Base-by-base conservation (phyloP, 2,888 invertebrate genomes). In the Phoenoteleia sp. region DNA sequence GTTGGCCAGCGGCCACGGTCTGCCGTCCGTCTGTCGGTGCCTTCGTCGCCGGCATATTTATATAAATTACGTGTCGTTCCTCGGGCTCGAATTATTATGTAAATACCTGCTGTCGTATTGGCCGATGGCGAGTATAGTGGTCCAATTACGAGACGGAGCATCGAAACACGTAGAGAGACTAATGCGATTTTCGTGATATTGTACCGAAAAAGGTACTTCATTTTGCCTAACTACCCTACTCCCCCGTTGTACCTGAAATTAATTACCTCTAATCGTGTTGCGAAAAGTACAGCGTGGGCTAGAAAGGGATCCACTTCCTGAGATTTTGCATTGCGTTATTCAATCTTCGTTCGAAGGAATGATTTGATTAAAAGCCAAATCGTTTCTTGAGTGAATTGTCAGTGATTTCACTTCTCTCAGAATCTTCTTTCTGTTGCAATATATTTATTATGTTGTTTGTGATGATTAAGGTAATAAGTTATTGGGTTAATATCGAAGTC, bases 21-120 rank as follows among this genome's bases (percentile, higher is more conserved):
- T 92, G 88, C 90, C 89, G 91, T 90, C 89, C 87, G 91, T 91
- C 92, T 92, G 91, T 91, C 87, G 87, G 88, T 89, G 84, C 88
- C 90, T 85, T 89, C 89, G 87, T 91, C 90, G 89, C 84, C 91
- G 83, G 90, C 89, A 92, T 93, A 92, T 93, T 93, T 93, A 93
- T 93, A 93, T 93, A 92, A 93, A 93, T 93, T 93, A 92, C 90
- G 91, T 91, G 92, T 92, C 91, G 89, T 91, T 93, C 90, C 86
- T 84, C 90, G 89, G 88, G 88, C 89, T 90, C 88, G 91, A 89
- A 93, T 93, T 93, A 92, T 92, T 91, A 93, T 93, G 93, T 92
- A 92, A 93, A 93, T 93, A 83, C 82, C 84, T 71, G 81, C 60
- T 82, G 76, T 86, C 74, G 82, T 77, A 82, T 86, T 81, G 80